phyloP scores from a whole-genome alignment of 2,113 vertebrate species.

The Crocuta crocuta region DNA sequence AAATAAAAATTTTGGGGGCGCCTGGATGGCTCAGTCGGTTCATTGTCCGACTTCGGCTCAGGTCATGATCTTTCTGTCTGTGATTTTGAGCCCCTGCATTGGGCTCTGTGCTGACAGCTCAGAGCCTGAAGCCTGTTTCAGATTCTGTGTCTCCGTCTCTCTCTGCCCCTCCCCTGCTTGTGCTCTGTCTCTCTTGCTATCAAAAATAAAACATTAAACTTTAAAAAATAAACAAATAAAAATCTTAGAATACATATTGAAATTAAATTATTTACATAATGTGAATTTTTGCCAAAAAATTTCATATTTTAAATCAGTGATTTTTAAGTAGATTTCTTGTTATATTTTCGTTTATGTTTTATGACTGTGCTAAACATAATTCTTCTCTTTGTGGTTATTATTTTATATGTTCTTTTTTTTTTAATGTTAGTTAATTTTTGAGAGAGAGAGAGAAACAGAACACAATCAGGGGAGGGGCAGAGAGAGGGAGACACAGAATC shows the following conservation, averaged over 20 bases:
- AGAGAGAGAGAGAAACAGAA: background rate
- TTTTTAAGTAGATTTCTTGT: background rate
- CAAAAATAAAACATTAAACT: too few relatives aligned
- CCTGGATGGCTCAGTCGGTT: too few relatives aligned
- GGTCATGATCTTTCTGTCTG: too few relatives aligned
- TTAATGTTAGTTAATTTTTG: background rate
- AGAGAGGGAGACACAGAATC: too few relatives aligned
- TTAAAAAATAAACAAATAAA: background rate
- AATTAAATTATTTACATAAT: slow-evolving; percentile 38
- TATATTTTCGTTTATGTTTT: slow-evolving; percentile 43
- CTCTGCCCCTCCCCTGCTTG: too few relatives aligned
- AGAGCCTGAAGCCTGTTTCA: too few relatives aligned
- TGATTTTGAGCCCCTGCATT: too few relatives aligned
- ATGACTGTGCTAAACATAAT: background rate
- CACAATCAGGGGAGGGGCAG: background rate
- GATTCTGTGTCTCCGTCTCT: too few relatives aligned
- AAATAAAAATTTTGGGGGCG: background rate
- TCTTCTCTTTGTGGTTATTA: background rate
- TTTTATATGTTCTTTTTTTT: background rate
- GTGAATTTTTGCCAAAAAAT: slow-evolving; percentile 37
- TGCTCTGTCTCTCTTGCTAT: too few relatives aligned
- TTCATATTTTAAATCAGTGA: slow-evolving; percentile 6
- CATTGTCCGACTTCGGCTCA: too few relatives aligned
- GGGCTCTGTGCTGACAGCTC: too few relatives aligned
- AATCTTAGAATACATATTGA: slow-evolving; percentile 30